Evolutionary conservation across 2,888 invertebrate genomes (phyloP), one percentile per base, ranked within the genome.

Genomic region (Brachypalpus laphriformis): DNA sequence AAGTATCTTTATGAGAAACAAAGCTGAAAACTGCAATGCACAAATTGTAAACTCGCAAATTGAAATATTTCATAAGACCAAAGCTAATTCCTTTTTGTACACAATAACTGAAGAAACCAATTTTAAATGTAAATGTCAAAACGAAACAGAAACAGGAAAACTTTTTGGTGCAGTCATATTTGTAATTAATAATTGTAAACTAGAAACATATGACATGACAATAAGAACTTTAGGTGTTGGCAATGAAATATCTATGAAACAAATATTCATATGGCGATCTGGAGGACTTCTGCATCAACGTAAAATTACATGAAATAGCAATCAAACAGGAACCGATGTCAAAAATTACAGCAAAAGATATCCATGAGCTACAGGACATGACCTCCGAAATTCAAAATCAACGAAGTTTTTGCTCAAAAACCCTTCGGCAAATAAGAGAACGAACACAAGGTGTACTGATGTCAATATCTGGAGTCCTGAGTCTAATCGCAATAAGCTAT

Each of bases 1-100:
- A 31, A 56, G 25, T 56, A 56, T 56, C n/a, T 56, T 14, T 25
- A 56, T 56, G 56, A 59, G 40, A 22, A 59, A 40, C 20, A 31
- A 28, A 40, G 57, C 57, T 22, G 37, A 59, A 34, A 34, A 9
- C 34, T 34, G 34, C 34, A 34, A 34, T 34, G 34, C 11, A 34
- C 34, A 20, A 59, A 59, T 59, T 59, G 37, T 37, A 22, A 59
- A 59, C 28, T 59, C 57, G 16, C 18, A 31, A 59, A 14, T 59
- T 40, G 37, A 59, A 40, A 22, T 59, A 34, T 57, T 57, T 8
- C 57, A 57, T 57, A 57, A 37, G 31, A 57, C 37, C 6, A 57
- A 57, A 22, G 28, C 16, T 14, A 31, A 59, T 22, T 40, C 11
- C 6, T 59, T 40, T 34, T 16, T 56, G 7, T 56, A 31, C 18